Percentiles rank a stretch among this genome's conserved stretches.
Evolutionary conservation across 2,113 vertebrate genomes (phyloP).

Genomic region (Leptobrachium ailaonicum): DNA sequence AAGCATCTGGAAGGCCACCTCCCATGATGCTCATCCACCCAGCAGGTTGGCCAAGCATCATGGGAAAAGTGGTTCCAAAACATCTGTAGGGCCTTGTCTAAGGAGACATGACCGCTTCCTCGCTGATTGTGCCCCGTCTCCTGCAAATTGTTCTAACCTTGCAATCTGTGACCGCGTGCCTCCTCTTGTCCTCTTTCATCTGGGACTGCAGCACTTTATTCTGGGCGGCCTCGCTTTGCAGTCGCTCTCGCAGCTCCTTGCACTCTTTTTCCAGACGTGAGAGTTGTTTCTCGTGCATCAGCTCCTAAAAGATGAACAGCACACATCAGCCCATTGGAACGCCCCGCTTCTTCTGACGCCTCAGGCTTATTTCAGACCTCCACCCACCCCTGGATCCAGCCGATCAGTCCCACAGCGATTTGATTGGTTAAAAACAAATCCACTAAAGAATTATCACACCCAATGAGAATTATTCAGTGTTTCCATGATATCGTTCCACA

Average conservation of each 20-base stretch:
- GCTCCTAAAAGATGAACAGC: constrained; percentile 66
- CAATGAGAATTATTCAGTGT: no score
- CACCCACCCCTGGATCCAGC: no score
- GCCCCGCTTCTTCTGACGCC: neutral
- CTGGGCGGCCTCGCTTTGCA: constrained; percentile 80
- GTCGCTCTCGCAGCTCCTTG: constrained; percentile 77
- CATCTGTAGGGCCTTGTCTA: no score
- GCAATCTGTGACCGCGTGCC: constrained; percentile 81
- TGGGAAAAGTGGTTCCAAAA: no score
- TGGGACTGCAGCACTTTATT: constrained; percentile 86
- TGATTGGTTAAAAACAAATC: no score
- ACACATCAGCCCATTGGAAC: neutral
- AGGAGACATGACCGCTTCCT: no score
- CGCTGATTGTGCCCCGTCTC: neutral
- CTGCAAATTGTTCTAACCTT: constrained; percentile 58
- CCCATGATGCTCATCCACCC: no score
- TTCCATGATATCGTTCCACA: no score
- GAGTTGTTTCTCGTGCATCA: constrained; percentile 82
- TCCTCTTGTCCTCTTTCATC: constrained; percentile 87
- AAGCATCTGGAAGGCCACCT: no score
- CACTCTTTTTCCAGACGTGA: constrained; percentile 81
- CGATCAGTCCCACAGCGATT: no score
- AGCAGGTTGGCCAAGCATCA: no score
- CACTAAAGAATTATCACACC: no score
- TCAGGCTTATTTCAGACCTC: neutral